Percentiles rank a stretch among this genome's conserved stretches.
Evolutionary conservation across 2,888 invertebrate species (phyloP).

Genomic region (Thysanoteuthis rhombus): DNA sequence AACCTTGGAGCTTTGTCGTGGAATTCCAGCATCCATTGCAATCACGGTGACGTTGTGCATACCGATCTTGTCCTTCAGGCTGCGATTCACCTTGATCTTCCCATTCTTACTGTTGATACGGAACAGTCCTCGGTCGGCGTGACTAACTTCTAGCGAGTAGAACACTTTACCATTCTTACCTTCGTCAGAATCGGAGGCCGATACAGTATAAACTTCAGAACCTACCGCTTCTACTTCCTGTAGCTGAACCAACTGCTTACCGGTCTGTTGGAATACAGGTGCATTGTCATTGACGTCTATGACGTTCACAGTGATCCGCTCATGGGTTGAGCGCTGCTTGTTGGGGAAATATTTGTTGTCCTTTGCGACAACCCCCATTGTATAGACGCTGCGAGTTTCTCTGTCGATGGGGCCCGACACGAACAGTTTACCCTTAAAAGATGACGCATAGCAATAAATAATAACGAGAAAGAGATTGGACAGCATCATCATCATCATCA

Average conservation of each 20-base stretch:
- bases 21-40: slow-evolving; percentile 49
- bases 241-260: slow-evolving; percentile 40
- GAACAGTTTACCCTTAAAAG: slow-evolving; percentile 55
- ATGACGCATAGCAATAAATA: neutral
- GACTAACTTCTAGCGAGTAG: slow-evolving; percentile 45
- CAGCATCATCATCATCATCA: neutral
- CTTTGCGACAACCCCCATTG: slow-evolving; percentile 78
- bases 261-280: slow-evolving; percentile 75
- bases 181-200: slow-evolving; percentile 52
- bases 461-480: neutral
- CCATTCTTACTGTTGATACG: slow-evolving; percentile 86
- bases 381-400: slow-evolving; percentile 78
- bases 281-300: slow-evolving; percentile 92
- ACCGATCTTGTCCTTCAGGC: slow-evolving; percentile 33
- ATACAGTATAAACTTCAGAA: slow-evolving; percentile 46
- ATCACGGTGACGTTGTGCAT: slow-evolving; percentile 47
- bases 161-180: slow-evolving; percentile 49
- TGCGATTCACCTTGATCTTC: slow-evolving; percentile 75
- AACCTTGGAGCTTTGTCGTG: slow-evolving; percentile 37
- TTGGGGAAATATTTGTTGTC: slow-evolving; percentile 74
- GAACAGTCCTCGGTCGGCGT: slow-evolving; percentile 84
- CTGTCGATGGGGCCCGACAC: slow-evolving; percentile 75
- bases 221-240: slow-evolving; percentile 45
- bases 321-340: slow-evolving; percentile 70
- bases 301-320: slow-evolving; percentile 74